Conservation (phyloP, 2,797 vertebrate genomes). For the Merluccius polli region DNA sequence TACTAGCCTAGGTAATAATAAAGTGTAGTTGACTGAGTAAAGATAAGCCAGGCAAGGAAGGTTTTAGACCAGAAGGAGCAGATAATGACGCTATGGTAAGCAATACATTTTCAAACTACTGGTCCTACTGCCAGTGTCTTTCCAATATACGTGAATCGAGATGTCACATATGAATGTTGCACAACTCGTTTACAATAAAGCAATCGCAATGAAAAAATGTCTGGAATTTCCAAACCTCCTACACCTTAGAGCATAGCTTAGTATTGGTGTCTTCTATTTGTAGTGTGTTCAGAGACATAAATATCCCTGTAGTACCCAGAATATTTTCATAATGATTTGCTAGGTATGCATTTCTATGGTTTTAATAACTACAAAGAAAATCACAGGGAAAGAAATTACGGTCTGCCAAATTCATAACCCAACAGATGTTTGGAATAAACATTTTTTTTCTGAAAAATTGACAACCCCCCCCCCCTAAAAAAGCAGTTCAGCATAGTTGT, state of each 20-base stretch:
- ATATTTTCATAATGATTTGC: neutral
- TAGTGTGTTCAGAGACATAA: no score
- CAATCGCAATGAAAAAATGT: neutral
- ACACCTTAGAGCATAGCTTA: neutral
- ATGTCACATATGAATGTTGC: neutral
- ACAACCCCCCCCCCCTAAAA: no score
- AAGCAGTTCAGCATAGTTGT: no score
- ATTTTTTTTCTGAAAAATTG: no score
- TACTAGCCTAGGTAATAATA: neutral
- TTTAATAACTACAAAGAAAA: neutral
- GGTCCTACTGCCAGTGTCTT: neutral
- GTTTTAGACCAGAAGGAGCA: neutral
- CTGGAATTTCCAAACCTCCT: neutral
- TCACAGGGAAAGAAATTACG: neutral
- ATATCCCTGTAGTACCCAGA: no score
- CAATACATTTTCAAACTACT: neutral
- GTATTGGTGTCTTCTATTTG: neutral
- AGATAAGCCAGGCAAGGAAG: slow-evolving; percentile 32
- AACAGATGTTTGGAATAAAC: no score
- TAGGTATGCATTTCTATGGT: neutral
- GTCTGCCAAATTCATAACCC: no score
- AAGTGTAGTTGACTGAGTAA: slow-evolving; percentile 2
- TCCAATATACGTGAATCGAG: neutral
- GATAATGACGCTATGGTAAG: neutral
- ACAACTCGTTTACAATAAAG: neutral